Percentiles rank a stretch among this genome's conserved stretches.
Evolutionary conservation across 2,888 invertebrate species (phyloP).

Genomic region (Helleia helle): DNA sequence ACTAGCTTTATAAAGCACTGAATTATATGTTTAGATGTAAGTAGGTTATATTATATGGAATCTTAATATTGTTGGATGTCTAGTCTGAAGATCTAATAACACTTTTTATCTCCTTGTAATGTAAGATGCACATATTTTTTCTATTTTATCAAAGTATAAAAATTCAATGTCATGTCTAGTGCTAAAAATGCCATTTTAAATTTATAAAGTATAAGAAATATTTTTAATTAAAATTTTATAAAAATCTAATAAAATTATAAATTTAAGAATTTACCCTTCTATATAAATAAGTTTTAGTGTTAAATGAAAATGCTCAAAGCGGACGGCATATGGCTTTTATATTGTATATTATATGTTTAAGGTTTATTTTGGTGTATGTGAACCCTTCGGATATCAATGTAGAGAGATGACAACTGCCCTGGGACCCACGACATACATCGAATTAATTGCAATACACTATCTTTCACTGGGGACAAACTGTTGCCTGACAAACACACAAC

Average conservation of each 20-base stretch:
- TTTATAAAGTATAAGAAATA: neutral
- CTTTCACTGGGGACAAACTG: too few species aligned
- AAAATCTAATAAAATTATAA: neutral
- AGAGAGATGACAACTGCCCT: neutral
- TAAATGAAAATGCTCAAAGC: constrained; percentile 6
- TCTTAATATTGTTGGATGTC: constrained; percentile 5
- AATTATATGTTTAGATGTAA: neutral
- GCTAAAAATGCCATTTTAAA: constrained; percentile 1
- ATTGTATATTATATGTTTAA: constrained; percentile 4
- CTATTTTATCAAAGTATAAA: neutral
- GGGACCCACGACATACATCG: constrained; percentile 2
- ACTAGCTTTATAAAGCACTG: constrained; percentile 5
- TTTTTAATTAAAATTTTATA: neutral
- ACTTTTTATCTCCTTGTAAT: constrained; percentile 5
- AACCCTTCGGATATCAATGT: too few species aligned
- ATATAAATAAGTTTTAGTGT: neutral
- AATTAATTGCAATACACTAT: too few species aligned
- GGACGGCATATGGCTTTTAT: neutral
- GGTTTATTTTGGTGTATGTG: too few species aligned
- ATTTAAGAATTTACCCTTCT: constrained; percentile 2
- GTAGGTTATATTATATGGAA: constrained; percentile 2
- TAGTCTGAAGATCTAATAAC: neutral
- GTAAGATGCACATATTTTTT: constrained; percentile 7
- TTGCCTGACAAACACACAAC: too few species aligned
- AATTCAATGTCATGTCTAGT: constrained; percentile 1